Conservation (phyloP, 2,113 vertebrate genomes). For the Martes martes region DNA sequence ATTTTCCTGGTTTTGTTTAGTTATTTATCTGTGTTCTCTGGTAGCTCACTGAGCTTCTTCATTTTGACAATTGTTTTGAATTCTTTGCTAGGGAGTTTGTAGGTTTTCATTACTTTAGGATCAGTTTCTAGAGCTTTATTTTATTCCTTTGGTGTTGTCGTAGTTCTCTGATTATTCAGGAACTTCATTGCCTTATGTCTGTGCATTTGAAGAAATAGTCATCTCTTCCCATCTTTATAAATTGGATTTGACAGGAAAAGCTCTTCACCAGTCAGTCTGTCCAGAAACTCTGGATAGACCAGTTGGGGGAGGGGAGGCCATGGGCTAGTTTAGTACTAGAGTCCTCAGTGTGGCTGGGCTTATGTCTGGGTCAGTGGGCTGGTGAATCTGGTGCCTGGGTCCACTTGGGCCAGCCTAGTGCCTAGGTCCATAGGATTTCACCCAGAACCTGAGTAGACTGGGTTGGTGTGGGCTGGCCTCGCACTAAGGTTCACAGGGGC, state of each 20-base stretch:
- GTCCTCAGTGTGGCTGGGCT: background rate
- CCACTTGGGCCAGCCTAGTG: background rate
- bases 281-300: background rate
- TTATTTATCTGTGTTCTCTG: background rate
- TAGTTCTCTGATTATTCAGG: background rate
- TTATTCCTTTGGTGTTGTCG: background rate
- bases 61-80: background rate
- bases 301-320: background rate
- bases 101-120: background rate
- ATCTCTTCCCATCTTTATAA: background rate
- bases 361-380: background rate
- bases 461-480: background rate
- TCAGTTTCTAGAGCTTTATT: background rate
- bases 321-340: background rate
- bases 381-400: background rate
- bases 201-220: background rate
- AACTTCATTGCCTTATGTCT: background rate
- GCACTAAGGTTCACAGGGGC: background rate
- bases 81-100: background rate
- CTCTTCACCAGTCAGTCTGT: background rate
- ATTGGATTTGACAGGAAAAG: background rate
- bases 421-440: background rate
- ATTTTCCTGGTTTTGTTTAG: background rate
- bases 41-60: background rate
- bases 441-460: background rate